Conservation (phyloP, 1,140 invertebrate genomes). For the Stegodyphus dumicola region DNA sequence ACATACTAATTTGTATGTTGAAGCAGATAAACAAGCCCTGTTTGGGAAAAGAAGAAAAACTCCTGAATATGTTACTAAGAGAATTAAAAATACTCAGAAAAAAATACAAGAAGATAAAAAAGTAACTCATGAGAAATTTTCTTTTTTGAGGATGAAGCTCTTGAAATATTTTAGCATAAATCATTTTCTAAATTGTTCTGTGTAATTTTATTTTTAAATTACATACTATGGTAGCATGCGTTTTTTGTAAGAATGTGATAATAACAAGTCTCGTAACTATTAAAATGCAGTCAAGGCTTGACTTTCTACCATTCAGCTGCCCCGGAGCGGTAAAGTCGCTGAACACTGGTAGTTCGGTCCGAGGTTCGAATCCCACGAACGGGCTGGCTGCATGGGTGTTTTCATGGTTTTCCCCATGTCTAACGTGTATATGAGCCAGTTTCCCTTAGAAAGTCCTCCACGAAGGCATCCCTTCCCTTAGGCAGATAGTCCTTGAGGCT, state of each 20-base stretch:
- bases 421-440: too few species aligned
- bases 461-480: too few species aligned
- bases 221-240: background rate
- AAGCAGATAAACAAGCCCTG: constrained; percentile 52
- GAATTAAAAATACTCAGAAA: constrained; percentile 21
- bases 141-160: background rate
- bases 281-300: too few species aligned
- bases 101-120: constrained; percentile 39
- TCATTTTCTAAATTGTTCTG: background rate
- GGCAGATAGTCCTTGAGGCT: too few species aligned
- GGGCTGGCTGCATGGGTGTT: too few species aligned
- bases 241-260: background rate
- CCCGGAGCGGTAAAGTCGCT: too few species aligned
- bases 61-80: constrained; percentile 32
- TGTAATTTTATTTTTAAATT: background rate
- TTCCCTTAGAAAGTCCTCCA: too few species aligned
- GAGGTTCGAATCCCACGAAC: too few species aligned
- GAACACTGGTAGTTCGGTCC: too few species aligned
- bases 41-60: constrained; percentile 36
- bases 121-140: constrained; percentile 3
- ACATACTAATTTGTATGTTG: constrained; percentile 37
- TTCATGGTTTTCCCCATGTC: too few species aligned
- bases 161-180: background rate
- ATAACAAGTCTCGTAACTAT: background rate
- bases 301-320: background rate